Conservation (phyloP, 2,888 invertebrate species). For the Meteorus colon region DNA sequence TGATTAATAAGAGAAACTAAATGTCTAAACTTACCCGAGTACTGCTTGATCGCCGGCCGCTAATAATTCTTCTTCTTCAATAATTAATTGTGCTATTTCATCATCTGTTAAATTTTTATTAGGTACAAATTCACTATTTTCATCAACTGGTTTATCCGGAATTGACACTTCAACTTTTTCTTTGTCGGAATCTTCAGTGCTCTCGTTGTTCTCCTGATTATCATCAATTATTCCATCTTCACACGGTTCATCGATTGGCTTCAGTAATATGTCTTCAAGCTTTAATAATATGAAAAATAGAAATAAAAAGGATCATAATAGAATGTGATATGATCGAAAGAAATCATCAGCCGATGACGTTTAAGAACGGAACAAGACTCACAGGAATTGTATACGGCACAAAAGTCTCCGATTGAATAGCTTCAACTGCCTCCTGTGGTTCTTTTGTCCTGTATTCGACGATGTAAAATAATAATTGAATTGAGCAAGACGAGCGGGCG, state of each 20-base stretch:
- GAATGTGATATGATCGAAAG: not conserved
- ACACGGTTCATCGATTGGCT: constrained; percentile 30
- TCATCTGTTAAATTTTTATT: constrained; percentile 77
- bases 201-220: constrained; percentile 17
- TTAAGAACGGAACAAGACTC: constrained; percentile 48
- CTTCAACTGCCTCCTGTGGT: constrained; percentile 62
- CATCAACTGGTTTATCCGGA: constrained; percentile 58
- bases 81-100: constrained; percentile 80
- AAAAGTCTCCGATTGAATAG: constrained; percentile 66
- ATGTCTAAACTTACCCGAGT: constrained; percentile 75
- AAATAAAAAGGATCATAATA: constrained; percentile 5
- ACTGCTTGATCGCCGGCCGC: constrained; percentile 78
- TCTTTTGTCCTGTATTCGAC: constrained; percentile 63
- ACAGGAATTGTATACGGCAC: constrained; percentile 71
- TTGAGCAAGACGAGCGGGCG: constrained; percentile 4
- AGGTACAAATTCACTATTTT: constrained; percentile 65
- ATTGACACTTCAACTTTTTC: constrained; percentile 25
- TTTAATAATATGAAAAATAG: constrained; percentile 43
- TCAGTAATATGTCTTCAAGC: constrained; percentile 51
- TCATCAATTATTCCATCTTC: constrained; percentile 14
- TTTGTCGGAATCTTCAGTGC: constrained; percentile 12
- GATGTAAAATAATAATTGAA: constrained; percentile 34
- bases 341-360: not conserved
- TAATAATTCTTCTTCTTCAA: constrained; percentile 81
- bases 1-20: not conserved